These are phyloP conservation scores for Drosophila tsacasi DNA, from an alignment of 1,140 invertebrate genomes.

Conservation along the genomic window DNA sequence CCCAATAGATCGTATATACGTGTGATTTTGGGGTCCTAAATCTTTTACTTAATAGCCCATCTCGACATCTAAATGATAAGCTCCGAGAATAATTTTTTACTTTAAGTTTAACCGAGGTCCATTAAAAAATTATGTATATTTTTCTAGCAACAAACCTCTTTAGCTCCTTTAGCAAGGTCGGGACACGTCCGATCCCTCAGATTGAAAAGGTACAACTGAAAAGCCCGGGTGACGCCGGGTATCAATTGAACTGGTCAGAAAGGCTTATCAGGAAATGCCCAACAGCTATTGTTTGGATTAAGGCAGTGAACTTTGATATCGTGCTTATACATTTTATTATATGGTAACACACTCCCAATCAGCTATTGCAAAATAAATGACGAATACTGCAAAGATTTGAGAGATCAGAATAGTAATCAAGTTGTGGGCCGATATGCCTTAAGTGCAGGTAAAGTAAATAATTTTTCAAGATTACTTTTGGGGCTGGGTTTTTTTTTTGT, in stretches of 20 bases:
- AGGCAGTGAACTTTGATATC: conserved; percentile 68
- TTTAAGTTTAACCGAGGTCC: not conserved
- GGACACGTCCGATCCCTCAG: conserved; percentile 26
- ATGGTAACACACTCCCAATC: conserved; percentile 8
- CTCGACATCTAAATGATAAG: not conserved
- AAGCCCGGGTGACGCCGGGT: not conserved
- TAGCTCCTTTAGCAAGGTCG: conserved; percentile 12
- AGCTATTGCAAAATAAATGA: conserved; percentile 15
- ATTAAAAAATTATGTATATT: not conserved
- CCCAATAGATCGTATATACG: not conserved
- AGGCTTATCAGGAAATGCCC: conserved; percentile 55
- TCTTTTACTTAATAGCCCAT: not conserved
- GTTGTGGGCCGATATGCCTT: not conserved
- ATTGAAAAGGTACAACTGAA: conserved; percentile 35
- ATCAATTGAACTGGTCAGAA: not conserved
- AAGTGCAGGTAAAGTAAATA: conserved; percentile 18
- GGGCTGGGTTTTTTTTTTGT: not conserved
- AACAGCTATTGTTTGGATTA: conserved; percentile 44
- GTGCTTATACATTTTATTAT: conserved; percentile 43
- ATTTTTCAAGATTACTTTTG: not conserved
- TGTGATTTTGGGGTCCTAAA: not conserved
- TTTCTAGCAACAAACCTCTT: conserved; percentile 24
- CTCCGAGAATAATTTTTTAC: not conserved
- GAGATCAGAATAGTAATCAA: conserved; percentile 30
- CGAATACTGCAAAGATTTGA: conserved; percentile 25